Conservation (phyloP, 2,113 vertebrate genomes). For the Passer montanus region DNA sequence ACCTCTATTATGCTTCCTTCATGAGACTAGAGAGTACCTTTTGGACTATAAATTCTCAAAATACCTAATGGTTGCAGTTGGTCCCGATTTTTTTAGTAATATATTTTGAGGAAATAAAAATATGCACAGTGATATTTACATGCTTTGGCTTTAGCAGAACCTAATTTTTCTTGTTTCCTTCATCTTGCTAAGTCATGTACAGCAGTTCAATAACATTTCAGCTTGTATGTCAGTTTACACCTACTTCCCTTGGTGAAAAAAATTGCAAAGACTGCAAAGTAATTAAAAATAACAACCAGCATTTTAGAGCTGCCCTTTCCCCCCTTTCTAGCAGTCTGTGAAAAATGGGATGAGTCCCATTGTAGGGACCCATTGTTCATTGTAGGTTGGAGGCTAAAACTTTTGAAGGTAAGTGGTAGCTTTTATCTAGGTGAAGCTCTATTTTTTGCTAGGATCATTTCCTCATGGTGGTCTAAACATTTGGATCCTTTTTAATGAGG, state of each 20-base stretch:
- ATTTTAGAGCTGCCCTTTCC: not conserved
- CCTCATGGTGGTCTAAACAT: not conserved
- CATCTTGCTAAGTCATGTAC: not conserved
- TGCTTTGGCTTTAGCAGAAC: not conserved
- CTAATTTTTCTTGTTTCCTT: not conserved
- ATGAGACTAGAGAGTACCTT: not conserved
- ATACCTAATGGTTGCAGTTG: not conserved
- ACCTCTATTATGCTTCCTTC: not conserved
- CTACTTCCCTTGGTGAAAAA: not conserved
- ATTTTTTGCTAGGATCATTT: not conserved
- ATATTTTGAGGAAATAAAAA: not conserved
- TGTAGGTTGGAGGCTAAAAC: not conserved
- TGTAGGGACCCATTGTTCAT: not conserved
- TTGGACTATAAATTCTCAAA: not conserved
- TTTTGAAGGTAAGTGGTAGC: not conserved
- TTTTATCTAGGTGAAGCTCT: not conserved
- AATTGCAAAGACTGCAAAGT: not conserved
- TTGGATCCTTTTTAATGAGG: not conserved
- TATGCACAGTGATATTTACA: not conserved
- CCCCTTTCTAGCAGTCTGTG: not conserved
- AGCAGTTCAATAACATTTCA: not conserved
- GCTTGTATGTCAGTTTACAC: not conserved
- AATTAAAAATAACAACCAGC: not conserved
- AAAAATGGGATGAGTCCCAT: not conserved
- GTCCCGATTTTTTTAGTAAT: not conserved